Conservation (phyloP, 1,140 invertebrate genomes). For the Asbolus verrucosus region DNA sequence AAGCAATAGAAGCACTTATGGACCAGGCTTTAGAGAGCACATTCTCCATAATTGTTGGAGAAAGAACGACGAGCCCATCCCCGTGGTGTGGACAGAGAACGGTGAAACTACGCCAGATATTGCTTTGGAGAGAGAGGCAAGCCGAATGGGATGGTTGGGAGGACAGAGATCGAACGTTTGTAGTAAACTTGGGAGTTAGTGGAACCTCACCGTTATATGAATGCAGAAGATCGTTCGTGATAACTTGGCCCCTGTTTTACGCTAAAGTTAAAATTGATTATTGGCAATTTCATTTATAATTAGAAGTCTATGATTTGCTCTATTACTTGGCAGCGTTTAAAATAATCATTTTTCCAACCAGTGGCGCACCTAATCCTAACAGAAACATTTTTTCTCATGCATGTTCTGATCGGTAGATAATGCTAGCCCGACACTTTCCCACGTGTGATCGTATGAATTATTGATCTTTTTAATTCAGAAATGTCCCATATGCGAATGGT, state of each 20-base stretch:
- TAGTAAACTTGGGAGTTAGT: slow-evolving; percentile 53
- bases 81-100: slow-evolving; percentile 12
- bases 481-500: no score
- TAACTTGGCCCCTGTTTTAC: slow-evolving; percentile 49
- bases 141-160: background rate
- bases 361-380: no score
- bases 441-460: no score
- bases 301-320: slow-evolving; percentile 24
- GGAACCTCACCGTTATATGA: slow-evolving; percentile 52
- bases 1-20: slow-evolving; percentile 51
- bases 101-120: slow-evolving; percentile 41
- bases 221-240: slow-evolving; percentile 49
- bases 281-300: slow-evolving; percentile 46
- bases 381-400: no score
- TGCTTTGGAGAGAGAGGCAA: slow-evolving; percentile 41
- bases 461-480: no score
- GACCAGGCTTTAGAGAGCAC: slow-evolving; percentile 14
- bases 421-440: no score
- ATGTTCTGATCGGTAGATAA: no score
- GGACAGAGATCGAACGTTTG: slow-evolving; percentile 41
- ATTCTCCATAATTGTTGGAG: slow-evolving; percentile 43
- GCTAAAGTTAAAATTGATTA: slow-evolving; percentile 46
- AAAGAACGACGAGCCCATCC: background rate
- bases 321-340: no score
- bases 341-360: no score